Evolutionary conservation across 2,888 invertebrate species (phyloP), one percentile per base, ranked within the genome.

Genomic region (Muscina levida): DNA sequence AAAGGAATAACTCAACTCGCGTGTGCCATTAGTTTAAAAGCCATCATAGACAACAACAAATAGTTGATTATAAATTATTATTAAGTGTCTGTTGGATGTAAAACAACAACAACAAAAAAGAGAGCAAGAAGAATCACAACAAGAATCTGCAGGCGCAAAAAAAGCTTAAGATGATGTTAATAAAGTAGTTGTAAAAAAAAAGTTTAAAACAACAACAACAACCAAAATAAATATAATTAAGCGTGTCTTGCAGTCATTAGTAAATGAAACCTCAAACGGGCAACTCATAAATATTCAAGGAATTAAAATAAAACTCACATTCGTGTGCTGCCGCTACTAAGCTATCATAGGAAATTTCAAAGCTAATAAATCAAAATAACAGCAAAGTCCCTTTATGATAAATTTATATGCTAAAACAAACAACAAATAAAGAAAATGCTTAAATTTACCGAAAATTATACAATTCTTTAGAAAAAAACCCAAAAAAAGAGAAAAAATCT

Each of bases 191-290:
- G 31, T 31, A 31, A 31, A 39, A 56, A 39, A 66, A 72, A 75
- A 76, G 31, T 72, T 62, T 68, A 77, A 67, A 39, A 62, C 46
- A 44, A 68, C n/a, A n/a, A n/a, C n/a, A n/a, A n/a, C n/a, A n/a
- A n/a, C n/a, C n/a, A n/a, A n/a, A n/a, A n/a, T n/a, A n/a, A 31
- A 62, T 48, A 48, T 53, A 62, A 42, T 42, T 37, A 67, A 68
- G 68, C 72, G 77, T 77, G 73, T 71, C 37, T 67, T 67, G 51
- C 56, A 77, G 74, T 62, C 74, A 79, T 76, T 72, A 76, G 42
- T 66, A 11, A 17, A 31, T 5, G 31, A 31, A 37, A 15, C 13
- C 17, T 31, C 4, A 46, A 51, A 26, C 48, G 17, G 37, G 19
- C 46, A 26, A 15, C 24, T 59, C 71, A 51, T 44, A 72, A 42